Percentiles rank a stretch among this genome's conserved stretches.
phyloP scores from a whole-genome alignment of 2,797 vertebrate genomes.

The Heterohyrax brucei region DNA sequence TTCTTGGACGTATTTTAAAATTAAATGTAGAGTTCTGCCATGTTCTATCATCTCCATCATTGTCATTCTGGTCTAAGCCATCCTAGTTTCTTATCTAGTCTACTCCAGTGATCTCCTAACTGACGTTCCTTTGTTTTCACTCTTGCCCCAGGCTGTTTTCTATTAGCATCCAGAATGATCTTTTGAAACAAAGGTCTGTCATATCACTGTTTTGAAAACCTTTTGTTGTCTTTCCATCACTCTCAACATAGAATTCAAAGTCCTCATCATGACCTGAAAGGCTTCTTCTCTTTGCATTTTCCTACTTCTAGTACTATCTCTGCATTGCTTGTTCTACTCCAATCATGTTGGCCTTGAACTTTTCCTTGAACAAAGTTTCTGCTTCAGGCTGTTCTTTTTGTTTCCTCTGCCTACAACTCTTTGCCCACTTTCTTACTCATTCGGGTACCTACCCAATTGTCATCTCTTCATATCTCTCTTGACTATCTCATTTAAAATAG shows the following conservation, averaged over 20 bases:
- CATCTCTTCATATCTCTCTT: no score
- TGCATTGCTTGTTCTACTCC: not conserved
- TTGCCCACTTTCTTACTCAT: no score
- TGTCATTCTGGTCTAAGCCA: not conserved
- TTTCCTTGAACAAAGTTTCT: constrained; percentile 13
- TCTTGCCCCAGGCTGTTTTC: no score
- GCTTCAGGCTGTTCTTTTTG: not conserved
- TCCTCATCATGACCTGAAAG: not conserved
- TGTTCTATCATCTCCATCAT: not conserved
- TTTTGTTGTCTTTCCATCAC: not conserved
- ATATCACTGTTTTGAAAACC: no score
- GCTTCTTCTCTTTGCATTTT: not conserved
- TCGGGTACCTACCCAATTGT: no score
- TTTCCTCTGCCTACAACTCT: not conserved
- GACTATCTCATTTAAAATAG: not conserved
- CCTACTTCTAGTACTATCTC: not conserved
- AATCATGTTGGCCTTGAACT: not conserved
- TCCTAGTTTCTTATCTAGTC: not conserved
- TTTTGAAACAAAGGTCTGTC: no score
- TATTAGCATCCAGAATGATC: no score
- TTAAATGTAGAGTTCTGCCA: not conserved
- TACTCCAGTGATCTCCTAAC: not conserved
- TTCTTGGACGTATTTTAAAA: not conserved
- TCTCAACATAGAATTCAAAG: constrained; percentile 34
- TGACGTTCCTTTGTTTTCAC: no score